Evolutionary conservation across 2,113 vertebrate genomes (phyloP).

Genomic region (Ptilorrhoa leucosticta): DNA sequence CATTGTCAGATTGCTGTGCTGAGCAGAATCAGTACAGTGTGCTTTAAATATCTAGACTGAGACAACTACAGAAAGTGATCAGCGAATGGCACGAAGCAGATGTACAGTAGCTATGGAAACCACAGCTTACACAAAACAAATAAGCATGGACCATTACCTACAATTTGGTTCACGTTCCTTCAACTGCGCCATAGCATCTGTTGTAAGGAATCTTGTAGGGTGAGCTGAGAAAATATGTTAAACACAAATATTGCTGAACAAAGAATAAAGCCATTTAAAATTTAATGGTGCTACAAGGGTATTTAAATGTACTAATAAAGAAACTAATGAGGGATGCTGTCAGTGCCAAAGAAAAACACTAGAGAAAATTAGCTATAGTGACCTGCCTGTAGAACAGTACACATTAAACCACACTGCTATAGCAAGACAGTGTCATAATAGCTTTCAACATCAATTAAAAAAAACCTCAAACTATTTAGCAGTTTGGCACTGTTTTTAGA

Average conservation of each 20-base stretch:
- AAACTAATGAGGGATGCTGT: conserved; percentile 61
- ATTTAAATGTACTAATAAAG: conserved; percentile 67
- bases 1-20: background rate
- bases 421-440: background rate
- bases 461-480: background rate
- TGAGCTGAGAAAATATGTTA: conserved; percentile 23
- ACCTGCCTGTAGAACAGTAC: background rate
- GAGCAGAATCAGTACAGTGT: background rate
- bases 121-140: conserved; percentile 49
- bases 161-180: conserved; percentile 49
- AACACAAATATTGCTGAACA: conserved; percentile 51
- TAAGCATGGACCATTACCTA: conserved; percentile 58
- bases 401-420: background rate
- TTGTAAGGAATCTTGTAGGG: conserved; percentile 36
- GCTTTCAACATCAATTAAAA: background rate
- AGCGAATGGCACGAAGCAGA: conserved; percentile 47
- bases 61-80: conserved; percentile 36
- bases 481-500: background rate
- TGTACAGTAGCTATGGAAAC: conserved; percentile 55
- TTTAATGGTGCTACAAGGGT: conserved; percentile 52
- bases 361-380: conserved; percentile 24
- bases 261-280: conserved; percentile 55
- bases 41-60: conserved; percentile 47
- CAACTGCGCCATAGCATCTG: conserved; percentile 40
- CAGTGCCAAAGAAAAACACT: conserved; percentile 31